phyloP scores from a whole-genome alignment of 2,888 invertebrate genomes.

The Escarpia spicata region DNA sequence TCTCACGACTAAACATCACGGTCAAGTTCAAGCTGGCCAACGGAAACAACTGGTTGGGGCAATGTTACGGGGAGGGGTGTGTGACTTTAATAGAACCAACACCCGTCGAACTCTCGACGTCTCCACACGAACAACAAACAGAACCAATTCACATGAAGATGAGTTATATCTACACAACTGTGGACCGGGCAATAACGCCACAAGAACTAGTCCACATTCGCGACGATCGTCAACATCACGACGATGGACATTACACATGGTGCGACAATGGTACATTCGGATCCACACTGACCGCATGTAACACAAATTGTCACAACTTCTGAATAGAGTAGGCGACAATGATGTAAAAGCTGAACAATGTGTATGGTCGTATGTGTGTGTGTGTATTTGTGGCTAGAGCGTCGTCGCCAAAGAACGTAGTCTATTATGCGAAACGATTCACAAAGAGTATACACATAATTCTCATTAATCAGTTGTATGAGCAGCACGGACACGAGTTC shows the following conservation, averaged over 20 bases:
- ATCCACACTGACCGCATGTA: background rate
- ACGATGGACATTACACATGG: background rate
- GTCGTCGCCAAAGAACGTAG: background rate
- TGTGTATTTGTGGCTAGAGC: background rate
- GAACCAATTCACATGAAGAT: background rate
- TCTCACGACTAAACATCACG: too few relatives aligned
- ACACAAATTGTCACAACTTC: background rate
- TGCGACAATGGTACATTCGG: background rate
- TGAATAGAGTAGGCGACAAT: background rate
- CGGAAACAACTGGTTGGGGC: too few relatives aligned
- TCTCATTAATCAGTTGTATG: background rate
- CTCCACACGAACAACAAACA: too few relatives aligned
- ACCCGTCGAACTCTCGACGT: too few relatives aligned
- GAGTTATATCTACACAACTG: background rate
- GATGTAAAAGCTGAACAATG: background rate
- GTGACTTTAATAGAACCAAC: too few relatives aligned
- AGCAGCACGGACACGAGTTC: background rate
- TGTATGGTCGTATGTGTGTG: background rate
- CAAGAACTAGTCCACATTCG: background rate
- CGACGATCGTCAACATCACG: background rate
- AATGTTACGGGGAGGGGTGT: too few relatives aligned
- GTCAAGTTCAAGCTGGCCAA: too few relatives aligned
- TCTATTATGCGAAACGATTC: background rate
- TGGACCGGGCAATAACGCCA: background rate
- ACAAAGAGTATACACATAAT: too few relatives aligned